phyloP scores from a whole-genome alignment of 2,113 vertebrate species.

The Butorides virescens region DNA sequence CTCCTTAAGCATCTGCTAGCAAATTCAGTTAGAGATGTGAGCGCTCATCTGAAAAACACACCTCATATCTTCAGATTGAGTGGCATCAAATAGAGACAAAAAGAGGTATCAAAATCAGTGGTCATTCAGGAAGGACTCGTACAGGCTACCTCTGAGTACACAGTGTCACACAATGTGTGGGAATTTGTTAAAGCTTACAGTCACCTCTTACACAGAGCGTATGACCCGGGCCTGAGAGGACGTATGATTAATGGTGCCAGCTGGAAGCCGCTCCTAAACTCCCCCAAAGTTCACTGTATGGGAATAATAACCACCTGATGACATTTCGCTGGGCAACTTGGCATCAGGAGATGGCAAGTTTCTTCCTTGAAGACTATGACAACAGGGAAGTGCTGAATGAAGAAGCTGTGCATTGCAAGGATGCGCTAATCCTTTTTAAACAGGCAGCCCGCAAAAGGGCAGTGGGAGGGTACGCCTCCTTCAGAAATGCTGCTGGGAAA shows the following conservation, averaged over 20 bases:
- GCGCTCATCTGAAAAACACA: neutral
- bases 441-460: neutral
- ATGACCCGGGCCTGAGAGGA: neutral
- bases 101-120: neutral
- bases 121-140: neutral
- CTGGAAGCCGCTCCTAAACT: neutral
- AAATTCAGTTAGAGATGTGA: neutral
- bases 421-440: neutral
- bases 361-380: neutral
- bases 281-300: neutral
- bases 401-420: neutral
- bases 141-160: neutral
- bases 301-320: neutral
- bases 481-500: neutral
- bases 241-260: accelerated
- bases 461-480: neutral
- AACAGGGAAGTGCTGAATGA: neutral
- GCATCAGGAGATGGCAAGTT: neutral
- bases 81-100: neutral
- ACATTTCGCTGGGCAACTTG: neutral
- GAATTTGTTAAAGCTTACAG: neutral
- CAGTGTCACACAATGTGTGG: accelerated
- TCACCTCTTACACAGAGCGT: neutral
- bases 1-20: neutral
- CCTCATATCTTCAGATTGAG: neutral